Evolutionary conservation across 2,797 vertebrate species (phyloP).

Genomic region (Spatula clypeata): DNA sequence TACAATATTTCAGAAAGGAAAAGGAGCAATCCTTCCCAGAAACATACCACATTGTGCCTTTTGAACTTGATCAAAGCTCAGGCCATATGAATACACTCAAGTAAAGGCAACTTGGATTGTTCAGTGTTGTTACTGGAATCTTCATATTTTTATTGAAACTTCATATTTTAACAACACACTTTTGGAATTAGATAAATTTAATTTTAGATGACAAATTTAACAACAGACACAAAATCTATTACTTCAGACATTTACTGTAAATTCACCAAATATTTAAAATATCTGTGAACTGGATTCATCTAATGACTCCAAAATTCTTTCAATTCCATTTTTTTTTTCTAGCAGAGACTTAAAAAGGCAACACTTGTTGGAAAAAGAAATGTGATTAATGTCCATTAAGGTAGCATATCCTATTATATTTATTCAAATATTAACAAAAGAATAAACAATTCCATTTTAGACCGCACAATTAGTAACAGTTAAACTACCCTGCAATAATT

Average conservation of each 20-base stretch:
- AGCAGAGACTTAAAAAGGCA: neutral
- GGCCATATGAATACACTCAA: neutral
- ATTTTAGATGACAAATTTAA: neutral
- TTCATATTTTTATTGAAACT: neutral
- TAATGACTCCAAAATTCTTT: constrained; percentile 24
- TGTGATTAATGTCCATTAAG: neutral
- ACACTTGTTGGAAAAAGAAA: neutral
- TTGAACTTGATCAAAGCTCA: neutral
- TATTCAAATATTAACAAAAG: neutral
- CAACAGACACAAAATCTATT: neutral
- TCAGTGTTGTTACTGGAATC: neutral
- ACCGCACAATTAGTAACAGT: neutral
- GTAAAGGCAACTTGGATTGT: neutral
- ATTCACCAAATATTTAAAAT: constrained; percentile 43
- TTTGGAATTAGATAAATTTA: neutral
- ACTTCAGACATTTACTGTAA: neutral
- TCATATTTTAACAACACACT: neutral
- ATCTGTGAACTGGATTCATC: neutral
- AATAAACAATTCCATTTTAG: neutral
- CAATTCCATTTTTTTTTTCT: neutral
- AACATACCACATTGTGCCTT: neutral
- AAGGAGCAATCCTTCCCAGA: neutral
- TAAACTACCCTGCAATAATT: constrained; percentile 12
- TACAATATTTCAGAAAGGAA: neutral
- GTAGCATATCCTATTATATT: neutral